Evolutionary conservation across 2,888 invertebrate genomes (phyloP).

Genomic region (Calliphora vomitoria): DNA sequence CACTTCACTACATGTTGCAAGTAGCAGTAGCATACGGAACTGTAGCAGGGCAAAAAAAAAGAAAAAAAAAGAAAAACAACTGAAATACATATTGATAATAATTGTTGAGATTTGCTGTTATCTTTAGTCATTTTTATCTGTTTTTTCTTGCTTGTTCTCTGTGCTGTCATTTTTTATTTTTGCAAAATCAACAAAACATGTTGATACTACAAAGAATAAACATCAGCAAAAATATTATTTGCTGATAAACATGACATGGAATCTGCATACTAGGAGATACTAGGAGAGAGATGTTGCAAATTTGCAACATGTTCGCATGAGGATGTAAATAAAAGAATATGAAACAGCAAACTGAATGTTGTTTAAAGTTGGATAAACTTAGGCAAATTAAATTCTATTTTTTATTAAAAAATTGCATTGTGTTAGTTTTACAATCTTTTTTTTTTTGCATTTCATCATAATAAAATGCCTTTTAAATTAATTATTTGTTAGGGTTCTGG

Average conservation of each 20-base stretch:
- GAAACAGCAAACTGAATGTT: neutral
- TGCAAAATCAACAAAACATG: constrained; percentile 54
- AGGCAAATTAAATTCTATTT: no score
- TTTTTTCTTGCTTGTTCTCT: neutral
- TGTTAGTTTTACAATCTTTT: no score
- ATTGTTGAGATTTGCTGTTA: constrained; percentile 42
- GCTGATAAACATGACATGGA: constrained; percentile 37
- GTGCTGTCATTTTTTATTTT: neutral
- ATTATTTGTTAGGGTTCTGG: neutral
- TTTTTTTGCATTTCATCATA: neutral
- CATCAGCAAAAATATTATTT: constrained; percentile 47
- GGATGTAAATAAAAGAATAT: neutral
- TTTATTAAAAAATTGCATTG: no score
- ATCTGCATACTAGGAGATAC: neutral
- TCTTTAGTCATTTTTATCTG: constrained; percentile 2
- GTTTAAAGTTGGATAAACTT: no score
- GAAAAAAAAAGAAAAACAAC: neutral
- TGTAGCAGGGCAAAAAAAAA: neutral
- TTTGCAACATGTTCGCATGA: neutral
- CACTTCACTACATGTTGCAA: constrained; percentile 24
- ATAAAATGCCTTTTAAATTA: constrained; percentile 26
- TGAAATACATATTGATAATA: constrained; percentile 30
- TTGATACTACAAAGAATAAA: constrained; percentile 41
- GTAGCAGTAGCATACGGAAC: neutral
- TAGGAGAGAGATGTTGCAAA: neutral